Conservation (phyloP, 53 echinoderm and acorn worm species). For the Paracentrotus lividus region DNA sequence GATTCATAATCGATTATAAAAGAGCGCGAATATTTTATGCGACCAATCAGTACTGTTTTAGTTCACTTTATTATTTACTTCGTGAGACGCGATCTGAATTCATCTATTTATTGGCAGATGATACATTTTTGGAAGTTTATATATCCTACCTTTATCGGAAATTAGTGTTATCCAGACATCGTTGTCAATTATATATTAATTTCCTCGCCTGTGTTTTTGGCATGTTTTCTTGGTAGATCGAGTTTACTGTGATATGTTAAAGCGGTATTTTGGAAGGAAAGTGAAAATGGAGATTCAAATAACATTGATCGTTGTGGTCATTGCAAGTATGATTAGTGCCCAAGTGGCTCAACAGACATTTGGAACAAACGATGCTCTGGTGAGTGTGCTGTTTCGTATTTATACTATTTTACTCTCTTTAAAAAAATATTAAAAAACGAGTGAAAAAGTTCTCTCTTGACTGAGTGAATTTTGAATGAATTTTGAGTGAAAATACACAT, state of each 20-base stretch:
- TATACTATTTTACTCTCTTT: neutral
- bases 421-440: neutral
- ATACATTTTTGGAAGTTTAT: neutral
- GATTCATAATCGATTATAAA: neutral
- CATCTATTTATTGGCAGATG: neutral
- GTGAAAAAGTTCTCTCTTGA: neutral
- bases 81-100: neutral
- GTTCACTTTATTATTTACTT: neutral
- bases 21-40: neutral
- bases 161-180: neutral
- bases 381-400: neutral
- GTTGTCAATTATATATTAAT: neutral
- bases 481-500: too few species aligned
- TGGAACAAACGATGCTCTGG: constrained; percentile 28
- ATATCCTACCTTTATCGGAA: neutral
- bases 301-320: neutral
- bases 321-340: neutral
- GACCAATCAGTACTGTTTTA: neutral
- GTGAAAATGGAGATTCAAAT: neutral
- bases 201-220: too few species aligned
- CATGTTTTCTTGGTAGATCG: neutral
- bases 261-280: neutral
- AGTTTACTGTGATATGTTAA: neutral
- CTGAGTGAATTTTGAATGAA: too few species aligned
- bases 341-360: too few species aligned